phyloP scores from a whole-genome alignment of 2,888 invertebrate species.

The Drymonia ruficornis region DNA sequence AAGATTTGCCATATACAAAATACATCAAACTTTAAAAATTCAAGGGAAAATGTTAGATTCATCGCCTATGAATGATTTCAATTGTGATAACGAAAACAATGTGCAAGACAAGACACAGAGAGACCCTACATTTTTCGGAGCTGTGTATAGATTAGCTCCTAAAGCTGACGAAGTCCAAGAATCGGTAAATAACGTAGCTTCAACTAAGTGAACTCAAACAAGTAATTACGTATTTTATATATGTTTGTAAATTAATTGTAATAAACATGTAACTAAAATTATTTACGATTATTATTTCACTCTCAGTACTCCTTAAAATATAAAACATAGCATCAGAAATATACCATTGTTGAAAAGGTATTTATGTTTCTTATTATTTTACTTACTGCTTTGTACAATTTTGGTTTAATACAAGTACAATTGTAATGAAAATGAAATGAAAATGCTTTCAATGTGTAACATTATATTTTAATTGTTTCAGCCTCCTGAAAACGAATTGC shows the following conservation, averaged over 20 bases:
- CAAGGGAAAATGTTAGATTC: constrained; percentile 64
- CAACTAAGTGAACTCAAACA: constrained; percentile 25
- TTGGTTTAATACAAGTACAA: no score
- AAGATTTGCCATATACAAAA: constrained; percentile 69
- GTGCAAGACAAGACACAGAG: constrained; percentile 30
- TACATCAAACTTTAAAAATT: constrained; percentile 61
- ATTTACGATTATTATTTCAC: not conserved
- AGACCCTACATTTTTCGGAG: constrained; percentile 47
- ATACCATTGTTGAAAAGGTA: not conserved
- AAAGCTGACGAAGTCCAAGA: constrained; percentile 51
- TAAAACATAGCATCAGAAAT: not conserved
- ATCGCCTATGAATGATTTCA: constrained; percentile 67
- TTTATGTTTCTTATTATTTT: not conserved
- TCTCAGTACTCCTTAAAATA: not conserved
- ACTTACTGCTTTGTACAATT: not conserved
- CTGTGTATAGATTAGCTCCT: constrained; percentile 66
- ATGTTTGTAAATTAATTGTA: constrained; percentile 9
- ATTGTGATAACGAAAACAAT: constrained; percentile 38
- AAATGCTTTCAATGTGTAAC: not conserved
- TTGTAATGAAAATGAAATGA: no score
- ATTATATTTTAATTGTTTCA: constrained; percentile 74
- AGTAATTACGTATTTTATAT: constrained; percentile 8
- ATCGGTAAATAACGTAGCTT: constrained; percentile 58
- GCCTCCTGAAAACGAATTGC: constrained; percentile 97
- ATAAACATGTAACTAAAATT: not conserved